Base-by-base conservation (phyloP, 2,888 invertebrate genomes). In the Megastigmus dorsalis region DNA sequence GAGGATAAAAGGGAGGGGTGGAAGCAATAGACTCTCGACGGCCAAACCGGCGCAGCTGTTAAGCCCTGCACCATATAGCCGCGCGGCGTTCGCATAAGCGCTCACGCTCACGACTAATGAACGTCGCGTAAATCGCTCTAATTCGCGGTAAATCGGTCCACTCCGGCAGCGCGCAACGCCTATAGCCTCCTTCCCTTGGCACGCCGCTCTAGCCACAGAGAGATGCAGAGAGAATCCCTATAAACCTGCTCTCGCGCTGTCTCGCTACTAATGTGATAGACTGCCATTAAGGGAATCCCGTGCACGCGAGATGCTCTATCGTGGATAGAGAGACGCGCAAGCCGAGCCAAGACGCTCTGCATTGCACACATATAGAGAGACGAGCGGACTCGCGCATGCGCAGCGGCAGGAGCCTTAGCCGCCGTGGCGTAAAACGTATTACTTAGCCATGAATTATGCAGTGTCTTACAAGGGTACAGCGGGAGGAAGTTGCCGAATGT, bases 371-470 rank as follows among this genome's bases (percentile, higher is more conserved):
- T n/a, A n/a, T n/a, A n/a, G n/a, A n/a, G n/a, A n/a, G n/a, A n/a
- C n/a, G n/a, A n/a, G 48, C 13, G n/a, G 6, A 55, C 43, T 54
- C 15, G 75, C 79, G 78, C 76, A 78, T 76, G 77, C 67, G 78
- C 77, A n/a, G n/a, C n/a, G n/a, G n/a, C n/a, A n/a, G n/a, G n/a
- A n/a, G n/a, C n/a, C n/a, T n/a, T n/a, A n/a, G n/a, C n/a, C n/a
- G n/a, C n/a, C n/a, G n/a, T n/a, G 20, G 63, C 65, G 75, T 82
- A 84, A 86, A 86, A 85, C 84, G 85, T 86, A 86, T 85, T 86
- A 86, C 85, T 85, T 82, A 81, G 82, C 79, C 83, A 84, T 86
- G 84, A 86, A 86, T 86, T 85, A 86, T 85, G 82, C 80, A 85
- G 77, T 76, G 78, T 77, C 81, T 82, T 76, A 76, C 80, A 80